Evolutionary conservation across 2,113 vertebrate species (phyloP).

Genomic region (Otolemur garnettii): DNA sequence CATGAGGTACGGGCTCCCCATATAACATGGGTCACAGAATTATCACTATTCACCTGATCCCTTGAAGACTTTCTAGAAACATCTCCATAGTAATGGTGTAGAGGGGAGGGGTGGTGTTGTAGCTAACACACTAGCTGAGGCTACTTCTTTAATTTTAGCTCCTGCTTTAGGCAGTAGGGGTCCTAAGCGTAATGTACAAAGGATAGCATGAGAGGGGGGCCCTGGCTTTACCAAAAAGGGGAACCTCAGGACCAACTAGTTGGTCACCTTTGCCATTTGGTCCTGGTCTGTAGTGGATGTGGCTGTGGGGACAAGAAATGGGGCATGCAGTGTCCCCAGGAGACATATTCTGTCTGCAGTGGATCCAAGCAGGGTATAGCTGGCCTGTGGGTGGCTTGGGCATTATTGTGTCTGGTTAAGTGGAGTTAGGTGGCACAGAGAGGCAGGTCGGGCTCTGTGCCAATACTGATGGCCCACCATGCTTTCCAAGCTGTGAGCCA

Average conservation of each 20-base stretch:
- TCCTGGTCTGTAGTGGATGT: not conserved
- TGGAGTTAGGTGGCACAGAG: not conserved
- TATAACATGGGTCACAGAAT: not conserved
- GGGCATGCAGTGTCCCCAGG: not conserved
- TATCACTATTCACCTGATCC: not conserved
- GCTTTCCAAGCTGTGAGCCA: not conserved
- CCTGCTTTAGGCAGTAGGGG: not conserved
- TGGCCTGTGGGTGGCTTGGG: not conserved
- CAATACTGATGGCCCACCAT: not conserved
- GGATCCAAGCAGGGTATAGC: not conserved
- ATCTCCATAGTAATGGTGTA: not conserved
- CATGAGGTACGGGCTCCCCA: not conserved
- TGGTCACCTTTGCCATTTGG: not conserved
- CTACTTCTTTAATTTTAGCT: not conserved
- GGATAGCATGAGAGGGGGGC: not conserved
- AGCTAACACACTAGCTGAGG: not conserved
- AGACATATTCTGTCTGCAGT: not conserved
- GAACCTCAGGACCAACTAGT: not conserved
- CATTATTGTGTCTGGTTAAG: not conserved
- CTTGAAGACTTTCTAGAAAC: constrained; percentile 51
- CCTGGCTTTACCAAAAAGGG: not conserved
- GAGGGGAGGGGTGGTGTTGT: not conserved
- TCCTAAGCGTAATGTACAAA: not conserved
- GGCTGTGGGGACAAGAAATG: not conserved
- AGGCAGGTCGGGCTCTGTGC: not conserved